Evolutionary conservation across 2,113 vertebrate genomes (phyloP).

Genomic region (Anoura caudifer): DNA sequence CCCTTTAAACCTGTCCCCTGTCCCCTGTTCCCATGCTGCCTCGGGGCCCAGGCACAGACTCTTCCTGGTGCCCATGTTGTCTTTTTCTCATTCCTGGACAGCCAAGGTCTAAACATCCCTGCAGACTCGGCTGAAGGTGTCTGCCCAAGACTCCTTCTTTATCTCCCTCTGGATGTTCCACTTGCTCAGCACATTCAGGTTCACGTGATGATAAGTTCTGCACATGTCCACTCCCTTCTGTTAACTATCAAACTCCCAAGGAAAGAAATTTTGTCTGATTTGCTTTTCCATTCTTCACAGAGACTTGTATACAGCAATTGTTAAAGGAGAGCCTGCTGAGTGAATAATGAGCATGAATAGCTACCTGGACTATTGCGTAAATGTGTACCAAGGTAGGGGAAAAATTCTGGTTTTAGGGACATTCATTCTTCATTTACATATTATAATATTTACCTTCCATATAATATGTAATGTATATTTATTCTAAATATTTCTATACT

Average conservation of each 20-base stretch:
- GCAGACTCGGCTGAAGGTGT: accelerated
- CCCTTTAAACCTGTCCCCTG: accelerated
- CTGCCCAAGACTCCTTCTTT: not conserved
- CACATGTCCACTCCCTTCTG: no score
- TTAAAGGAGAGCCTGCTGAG: not conserved
- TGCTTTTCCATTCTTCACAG: not conserved
- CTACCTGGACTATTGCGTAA: not conserved
- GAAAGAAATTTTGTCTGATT: not conserved
- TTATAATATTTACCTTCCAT: not conserved
- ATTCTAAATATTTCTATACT: not conserved
- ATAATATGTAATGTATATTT: not conserved
- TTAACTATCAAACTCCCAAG: not conserved
- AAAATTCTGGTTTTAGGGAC: not conserved
- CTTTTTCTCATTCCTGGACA: not conserved
- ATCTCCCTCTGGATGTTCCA: not conserved
- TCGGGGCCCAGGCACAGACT: accelerated
- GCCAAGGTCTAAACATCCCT: accelerated
- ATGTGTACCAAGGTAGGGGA: not conserved
- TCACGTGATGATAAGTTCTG: not conserved
- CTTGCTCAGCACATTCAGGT: accelerated
- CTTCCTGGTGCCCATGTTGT: accelerated
- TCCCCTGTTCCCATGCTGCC: not conserved
- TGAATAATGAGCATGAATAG: not conserved
- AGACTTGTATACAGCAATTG: not conserved
- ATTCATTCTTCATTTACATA: not conserved